Percentiles rank a stretch among this genome's conserved stretches.
Evolutionary conservation across 2,888 invertebrate genomes (phyloP).

Genomic region (Hirudinaria manillensis): DNA sequence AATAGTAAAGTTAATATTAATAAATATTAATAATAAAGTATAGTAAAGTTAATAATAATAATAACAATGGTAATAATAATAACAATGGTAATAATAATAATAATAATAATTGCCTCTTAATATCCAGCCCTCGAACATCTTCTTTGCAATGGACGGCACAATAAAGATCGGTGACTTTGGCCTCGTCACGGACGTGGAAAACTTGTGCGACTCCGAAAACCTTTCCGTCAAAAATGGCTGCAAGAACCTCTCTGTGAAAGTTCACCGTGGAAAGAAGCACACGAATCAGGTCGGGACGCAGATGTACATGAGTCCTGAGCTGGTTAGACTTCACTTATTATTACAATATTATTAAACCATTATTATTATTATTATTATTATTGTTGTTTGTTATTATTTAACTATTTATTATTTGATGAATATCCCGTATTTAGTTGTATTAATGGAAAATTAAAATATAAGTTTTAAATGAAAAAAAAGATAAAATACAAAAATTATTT

Average conservation of each 20-base stretch:
- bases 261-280: slow-evolving; percentile 41
- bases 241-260: background rate
- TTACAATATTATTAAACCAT: no score
- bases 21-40: background rate
- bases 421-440: no score
- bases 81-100: background rate
- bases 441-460: no score
- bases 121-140: slow-evolving; percentile 76
- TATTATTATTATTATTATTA: no score
- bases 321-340: slow-evolving; percentile 57
- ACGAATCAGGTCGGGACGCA: slow-evolving; percentile 72
- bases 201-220: slow-evolving; percentile 10
- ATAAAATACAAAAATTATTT: no score
- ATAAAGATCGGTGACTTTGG: slow-evolving; percentile 98
- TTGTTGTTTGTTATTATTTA: no score
- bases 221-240: background rate
- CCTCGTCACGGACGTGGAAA: slow-evolving; percentile 78
- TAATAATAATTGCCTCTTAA: background rate
- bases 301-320: slow-evolving; percentile 97
- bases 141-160: slow-evolving; percentile 81
- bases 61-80: background rate
- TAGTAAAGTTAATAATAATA: background rate
- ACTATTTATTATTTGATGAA: no score
- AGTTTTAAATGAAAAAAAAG: no score
- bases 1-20: background rate